phyloP scores from a whole-genome alignment of 2,797 vertebrate genomes.

The Heliangelus exortis region DNA sequence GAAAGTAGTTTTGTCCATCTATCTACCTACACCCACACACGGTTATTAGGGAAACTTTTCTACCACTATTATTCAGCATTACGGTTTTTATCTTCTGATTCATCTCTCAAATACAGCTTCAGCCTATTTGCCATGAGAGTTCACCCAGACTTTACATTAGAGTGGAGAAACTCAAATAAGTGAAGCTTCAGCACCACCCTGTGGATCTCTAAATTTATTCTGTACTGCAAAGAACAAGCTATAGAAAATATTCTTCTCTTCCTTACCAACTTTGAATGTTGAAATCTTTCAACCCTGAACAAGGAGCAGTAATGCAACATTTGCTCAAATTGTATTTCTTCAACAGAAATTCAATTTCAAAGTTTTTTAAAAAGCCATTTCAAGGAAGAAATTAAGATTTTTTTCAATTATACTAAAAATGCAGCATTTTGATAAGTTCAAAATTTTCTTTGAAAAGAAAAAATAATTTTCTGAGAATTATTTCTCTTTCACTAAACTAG shows the following conservation, averaged over 20 bases:
- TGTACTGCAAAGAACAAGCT: neutral
- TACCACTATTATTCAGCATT: neutral
- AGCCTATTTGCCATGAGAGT: neutral
- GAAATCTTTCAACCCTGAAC: neutral
- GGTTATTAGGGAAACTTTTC: neutral
- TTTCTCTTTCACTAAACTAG: neutral
- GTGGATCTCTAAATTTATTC: conserved; percentile 12
- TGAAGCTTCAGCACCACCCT: conserved; percentile 55
- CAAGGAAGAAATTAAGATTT: neutral
- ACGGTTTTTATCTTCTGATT: neutral
- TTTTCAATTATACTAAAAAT: neutral
- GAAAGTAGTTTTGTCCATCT: neutral
- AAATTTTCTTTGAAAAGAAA: neutral
- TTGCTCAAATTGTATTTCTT: neutral
- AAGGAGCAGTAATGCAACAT: neutral
- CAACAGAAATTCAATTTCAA: neutral
- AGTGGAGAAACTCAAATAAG: neutral
- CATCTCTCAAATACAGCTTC: neutral
- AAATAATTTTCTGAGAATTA: neutral
- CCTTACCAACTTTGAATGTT: neutral
- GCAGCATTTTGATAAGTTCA: neutral
- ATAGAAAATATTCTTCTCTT: neutral
- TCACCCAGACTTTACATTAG: neutral
- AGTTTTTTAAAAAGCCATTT: neutral
- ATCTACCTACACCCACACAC: neutral